Evolutionary conservation across 2,888 invertebrate species (phyloP).

Genomic region (Meloe dianella): DNA sequence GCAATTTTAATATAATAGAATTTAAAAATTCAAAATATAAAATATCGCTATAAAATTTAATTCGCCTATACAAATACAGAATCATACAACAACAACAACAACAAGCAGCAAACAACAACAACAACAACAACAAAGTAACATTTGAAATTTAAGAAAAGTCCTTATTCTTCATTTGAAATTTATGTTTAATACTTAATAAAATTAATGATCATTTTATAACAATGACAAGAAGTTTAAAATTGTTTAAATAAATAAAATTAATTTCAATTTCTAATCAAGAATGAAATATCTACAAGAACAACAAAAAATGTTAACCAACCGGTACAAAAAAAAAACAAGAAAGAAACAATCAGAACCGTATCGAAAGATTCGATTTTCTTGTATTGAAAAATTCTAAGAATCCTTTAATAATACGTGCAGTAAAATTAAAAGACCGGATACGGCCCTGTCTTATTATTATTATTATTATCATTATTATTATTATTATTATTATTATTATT

Average conservation of each 20-base stretch:
- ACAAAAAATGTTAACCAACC: too few relatives aligned
- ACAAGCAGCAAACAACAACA: neutral
- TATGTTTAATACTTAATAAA: neutral
- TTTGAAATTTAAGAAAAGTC: slow-evolving; percentile 6
- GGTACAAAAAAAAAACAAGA: neutral
- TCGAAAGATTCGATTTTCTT: too few relatives aligned
- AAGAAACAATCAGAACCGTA: neutral
- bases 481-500: neutral
- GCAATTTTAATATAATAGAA: slow-evolving; percentile 13
- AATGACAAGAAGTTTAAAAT: neutral
- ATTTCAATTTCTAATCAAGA: neutral
- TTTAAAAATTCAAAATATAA: slow-evolving; percentile 21
- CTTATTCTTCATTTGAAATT: slow-evolving; percentile 10
- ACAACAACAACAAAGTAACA: slow-evolving; percentile 41
- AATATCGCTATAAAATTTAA: slow-evolving; percentile 45
- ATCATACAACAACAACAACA: neutral
- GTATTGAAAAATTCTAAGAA: neutral
- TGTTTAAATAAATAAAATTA: neutral
- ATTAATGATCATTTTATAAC: neutral
- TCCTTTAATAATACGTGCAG: neutral
- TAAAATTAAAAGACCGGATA: neutral
- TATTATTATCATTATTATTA: neutral
- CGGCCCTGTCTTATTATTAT: too few relatives aligned
- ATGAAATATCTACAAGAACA: neutral
- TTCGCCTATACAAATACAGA: slow-evolving; percentile 47